Evolutionary conservation across 2,888 invertebrate species (phyloP).

Genomic region (Netelia virgata): DNA sequence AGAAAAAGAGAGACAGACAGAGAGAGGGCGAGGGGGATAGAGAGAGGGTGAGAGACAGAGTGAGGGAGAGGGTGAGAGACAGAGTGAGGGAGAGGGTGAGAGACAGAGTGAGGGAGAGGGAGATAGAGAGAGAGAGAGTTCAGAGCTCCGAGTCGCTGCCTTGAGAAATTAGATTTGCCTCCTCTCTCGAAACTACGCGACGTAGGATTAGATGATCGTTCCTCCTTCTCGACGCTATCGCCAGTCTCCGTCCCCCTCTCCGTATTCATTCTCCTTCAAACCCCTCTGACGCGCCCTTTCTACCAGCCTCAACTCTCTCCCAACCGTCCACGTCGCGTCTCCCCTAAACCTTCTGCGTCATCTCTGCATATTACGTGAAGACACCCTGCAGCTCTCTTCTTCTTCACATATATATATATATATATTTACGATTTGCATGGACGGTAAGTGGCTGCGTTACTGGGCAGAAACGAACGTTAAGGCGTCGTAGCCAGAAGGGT

Average conservation of each 20-base stretch:
- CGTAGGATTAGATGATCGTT: slow-evolving; percentile 73
- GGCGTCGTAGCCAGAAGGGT: slow-evolving; percentile 3
- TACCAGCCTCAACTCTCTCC: no score
- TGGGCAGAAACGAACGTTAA: background rate
- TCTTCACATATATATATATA: background rate
- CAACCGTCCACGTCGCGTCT: background rate
- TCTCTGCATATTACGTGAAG: slow-evolving; percentile 25
- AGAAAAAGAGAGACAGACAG: no score
- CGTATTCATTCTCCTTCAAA: slow-evolving; percentile 10
- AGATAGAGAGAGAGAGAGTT: no score
- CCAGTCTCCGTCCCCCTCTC: slow-evolving; percentile 32
- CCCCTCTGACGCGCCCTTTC: no score
- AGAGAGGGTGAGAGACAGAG: no score
- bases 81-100: no score
- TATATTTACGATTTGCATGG: no score
- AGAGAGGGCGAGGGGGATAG: no score
- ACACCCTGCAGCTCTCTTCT: background rate
- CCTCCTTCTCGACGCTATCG: slow-evolving; percentile 54
- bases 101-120: no score
- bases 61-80: no score
- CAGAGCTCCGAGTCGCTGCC: slow-evolving; percentile 44
- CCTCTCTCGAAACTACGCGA: slow-evolving; percentile 61
- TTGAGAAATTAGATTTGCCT: slow-evolving; percentile 74
- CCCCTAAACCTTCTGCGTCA: slow-evolving; percentile 15
- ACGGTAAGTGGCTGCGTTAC: background rate